A percentile compares a stretch with the other conserved stretches of the same genome.
Evolutionary conservation across 1,140 invertebrate species (phyloP).

Genomic region (Lasioglossum albipes): DNA sequence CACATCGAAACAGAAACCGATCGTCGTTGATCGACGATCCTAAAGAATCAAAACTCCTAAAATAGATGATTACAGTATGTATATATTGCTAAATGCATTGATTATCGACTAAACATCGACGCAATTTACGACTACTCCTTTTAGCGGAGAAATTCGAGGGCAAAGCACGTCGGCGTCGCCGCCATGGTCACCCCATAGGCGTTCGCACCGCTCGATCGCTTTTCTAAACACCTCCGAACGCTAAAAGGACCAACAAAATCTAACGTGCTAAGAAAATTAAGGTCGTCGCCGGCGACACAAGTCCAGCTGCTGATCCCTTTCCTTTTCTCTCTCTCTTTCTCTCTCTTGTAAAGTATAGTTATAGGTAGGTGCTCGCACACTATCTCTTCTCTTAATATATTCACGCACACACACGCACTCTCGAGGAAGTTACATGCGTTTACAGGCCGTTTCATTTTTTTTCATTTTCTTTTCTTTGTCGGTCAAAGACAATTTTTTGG

Average conservation of each 20-base stretch:
- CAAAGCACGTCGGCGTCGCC: no score
- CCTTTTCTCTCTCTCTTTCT: not conserved
- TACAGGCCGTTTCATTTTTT: slow-evolving; percentile 22
- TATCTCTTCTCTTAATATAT: slow-evolving; percentile 29
- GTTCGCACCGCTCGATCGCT: not conserved
- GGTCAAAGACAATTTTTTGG: slow-evolving; percentile 11
- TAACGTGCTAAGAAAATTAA: not conserved
- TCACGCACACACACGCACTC: slow-evolving; percentile 39
- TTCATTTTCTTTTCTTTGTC: no score
- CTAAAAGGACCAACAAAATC: not conserved
- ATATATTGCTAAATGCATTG: slow-evolving; percentile 20
- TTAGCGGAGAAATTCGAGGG: not conserved
- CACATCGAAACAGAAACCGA: not conserved
- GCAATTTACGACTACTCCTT: slow-evolving; percentile 23
- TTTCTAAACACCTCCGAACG: not conserved
- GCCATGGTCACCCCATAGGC: no score
- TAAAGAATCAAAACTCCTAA: not conserved
- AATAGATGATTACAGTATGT: slow-evolving; percentile 5
- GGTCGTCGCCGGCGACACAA: slow-evolving; percentile 30
- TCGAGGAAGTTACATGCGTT: slow-evolving; percentile 13
- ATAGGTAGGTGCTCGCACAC: slow-evolving; percentile 44
- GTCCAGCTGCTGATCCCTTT: slow-evolving; percentile 39
- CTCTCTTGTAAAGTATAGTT: slow-evolving; percentile 27
- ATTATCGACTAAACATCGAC: slow-evolving; percentile 5
- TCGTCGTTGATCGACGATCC: not conserved